Evolutionary conservation across 2,113 vertebrate genomes (phyloP).

Genomic region (Suncus etruscus): DNA sequence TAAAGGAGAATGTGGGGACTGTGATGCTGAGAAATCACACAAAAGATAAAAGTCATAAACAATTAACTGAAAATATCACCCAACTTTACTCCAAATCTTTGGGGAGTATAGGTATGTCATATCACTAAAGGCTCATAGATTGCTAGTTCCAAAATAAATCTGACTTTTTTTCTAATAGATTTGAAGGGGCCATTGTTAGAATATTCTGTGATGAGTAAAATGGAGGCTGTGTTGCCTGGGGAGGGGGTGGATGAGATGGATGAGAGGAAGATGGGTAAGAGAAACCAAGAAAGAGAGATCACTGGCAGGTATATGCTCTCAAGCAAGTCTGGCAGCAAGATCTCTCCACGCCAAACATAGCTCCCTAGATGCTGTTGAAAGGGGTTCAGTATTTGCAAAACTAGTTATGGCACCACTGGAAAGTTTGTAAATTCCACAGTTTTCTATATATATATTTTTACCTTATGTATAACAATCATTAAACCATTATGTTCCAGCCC

Average conservation of each 20-base stretch:
- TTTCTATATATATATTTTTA: background rate
- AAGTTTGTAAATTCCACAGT: background rate
- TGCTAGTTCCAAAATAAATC: background rate
- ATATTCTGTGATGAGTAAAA: background rate
- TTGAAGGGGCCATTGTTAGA: background rate
- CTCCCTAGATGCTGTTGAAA: background rate
- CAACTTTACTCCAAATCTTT: background rate
- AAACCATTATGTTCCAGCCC: background rate
- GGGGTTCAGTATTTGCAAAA: background rate
- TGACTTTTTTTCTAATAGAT: slow-evolving; percentile 17
- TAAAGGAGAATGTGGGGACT: too few relatives aligned
- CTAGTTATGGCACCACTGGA: background rate
- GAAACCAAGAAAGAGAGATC: background rate
- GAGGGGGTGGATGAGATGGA: background rate
- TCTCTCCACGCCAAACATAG: background rate
- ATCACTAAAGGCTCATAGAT: background rate
- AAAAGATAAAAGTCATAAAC: background rate
- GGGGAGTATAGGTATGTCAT: background rate
- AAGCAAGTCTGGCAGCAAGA: background rate
- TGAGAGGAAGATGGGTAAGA: background rate
- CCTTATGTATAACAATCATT: background rate
- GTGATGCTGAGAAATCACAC: background rate
- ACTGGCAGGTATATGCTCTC: background rate
- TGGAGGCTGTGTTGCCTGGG: background rate
- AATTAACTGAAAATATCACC: slow-evolving; percentile 35